These are phyloP conservation scores for Excalfactoria chinensis DNA, from an alignment of 2,113 vertebrate genomes.

Conservation along the genomic window DNA sequence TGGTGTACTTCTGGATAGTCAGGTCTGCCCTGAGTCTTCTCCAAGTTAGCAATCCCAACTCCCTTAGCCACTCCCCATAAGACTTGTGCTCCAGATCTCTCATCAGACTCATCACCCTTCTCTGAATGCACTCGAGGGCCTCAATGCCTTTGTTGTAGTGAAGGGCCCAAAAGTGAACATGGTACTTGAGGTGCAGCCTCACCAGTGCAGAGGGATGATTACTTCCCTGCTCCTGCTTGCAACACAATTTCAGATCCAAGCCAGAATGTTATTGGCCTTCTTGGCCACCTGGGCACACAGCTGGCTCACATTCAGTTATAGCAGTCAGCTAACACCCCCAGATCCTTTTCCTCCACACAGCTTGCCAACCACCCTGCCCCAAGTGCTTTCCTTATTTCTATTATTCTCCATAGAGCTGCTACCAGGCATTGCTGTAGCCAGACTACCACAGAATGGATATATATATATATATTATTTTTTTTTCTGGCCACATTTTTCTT, in stretches of 20 bases:
- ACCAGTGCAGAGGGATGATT: neutral
- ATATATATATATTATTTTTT: neutral
- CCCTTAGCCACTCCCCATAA: neutral
- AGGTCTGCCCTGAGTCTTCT: neutral
- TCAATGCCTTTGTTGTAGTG: neutral
- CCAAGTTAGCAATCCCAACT: neutral
- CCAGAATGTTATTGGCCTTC: no score
- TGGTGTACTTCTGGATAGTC: neutral
- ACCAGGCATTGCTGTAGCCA: neutral
- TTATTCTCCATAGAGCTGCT: neutral
- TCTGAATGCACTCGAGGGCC: neutral
- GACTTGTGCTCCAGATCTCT: no score
- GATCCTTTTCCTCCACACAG: neutral
- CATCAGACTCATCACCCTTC: neutral
- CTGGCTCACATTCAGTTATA: neutral
- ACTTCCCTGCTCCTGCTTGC: neutral
- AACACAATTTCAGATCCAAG: no score
- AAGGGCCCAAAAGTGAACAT: neutral
- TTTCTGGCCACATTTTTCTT: neutral
- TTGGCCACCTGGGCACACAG: neutral
- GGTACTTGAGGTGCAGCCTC: neutral
- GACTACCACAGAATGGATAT: neutral
- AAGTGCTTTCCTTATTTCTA: neutral
- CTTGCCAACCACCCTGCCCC: neutral
- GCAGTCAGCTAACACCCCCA: neutral